Conservation (phyloP, 2,888 invertebrate genomes). For the Ormia ochracea region DNA sequence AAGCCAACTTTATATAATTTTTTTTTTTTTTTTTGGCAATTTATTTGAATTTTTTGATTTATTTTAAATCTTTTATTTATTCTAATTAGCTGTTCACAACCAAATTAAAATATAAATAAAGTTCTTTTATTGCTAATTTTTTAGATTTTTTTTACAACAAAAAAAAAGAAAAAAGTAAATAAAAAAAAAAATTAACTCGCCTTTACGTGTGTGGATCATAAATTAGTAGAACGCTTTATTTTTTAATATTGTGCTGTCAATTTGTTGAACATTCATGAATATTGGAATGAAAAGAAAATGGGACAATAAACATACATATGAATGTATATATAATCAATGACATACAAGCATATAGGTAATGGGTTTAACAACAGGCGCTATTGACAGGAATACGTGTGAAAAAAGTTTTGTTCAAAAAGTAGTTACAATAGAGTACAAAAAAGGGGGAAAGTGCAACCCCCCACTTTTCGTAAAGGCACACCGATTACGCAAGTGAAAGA, state of each 20-base stretch:
- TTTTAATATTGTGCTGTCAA: slow-evolving; percentile 42
- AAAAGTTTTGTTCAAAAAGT: too few relatives aligned
- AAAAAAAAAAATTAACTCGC: too few relatives aligned
- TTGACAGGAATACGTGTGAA: too few relatives aligned
- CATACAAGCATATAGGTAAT: too few relatives aligned
- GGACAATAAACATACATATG: not conserved
- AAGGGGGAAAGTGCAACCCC: too few relatives aligned
- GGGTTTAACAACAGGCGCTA: too few relatives aligned
- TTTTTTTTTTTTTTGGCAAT: slow-evolving; percentile 4
- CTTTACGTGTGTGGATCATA: slow-evolving; percentile 54
- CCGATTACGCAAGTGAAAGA: too few relatives aligned
- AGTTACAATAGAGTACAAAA: too few relatives aligned
- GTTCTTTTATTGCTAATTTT: not conserved
- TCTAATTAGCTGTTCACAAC: slow-evolving; percentile 60
- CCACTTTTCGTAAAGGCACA: too few relatives aligned
- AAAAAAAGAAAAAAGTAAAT: too few relatives aligned
- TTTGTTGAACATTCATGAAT: slow-evolving; percentile 54
- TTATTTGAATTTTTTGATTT: slow-evolving; percentile 53
- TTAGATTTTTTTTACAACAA: slow-evolving; percentile 23
- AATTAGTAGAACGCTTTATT: slow-evolving; percentile 39
- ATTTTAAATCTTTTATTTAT: slow-evolving; percentile 60
- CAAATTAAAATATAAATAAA: slow-evolving; percentile 42
- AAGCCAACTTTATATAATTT: too few relatives aligned
- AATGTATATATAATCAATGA: not conserved
- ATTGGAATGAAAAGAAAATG: slow-evolving; percentile 36